These are phyloP conservation scores for Plebejus anna DNA, from an alignment of 2,888 invertebrate species.

Conservation along the genomic window DNA sequence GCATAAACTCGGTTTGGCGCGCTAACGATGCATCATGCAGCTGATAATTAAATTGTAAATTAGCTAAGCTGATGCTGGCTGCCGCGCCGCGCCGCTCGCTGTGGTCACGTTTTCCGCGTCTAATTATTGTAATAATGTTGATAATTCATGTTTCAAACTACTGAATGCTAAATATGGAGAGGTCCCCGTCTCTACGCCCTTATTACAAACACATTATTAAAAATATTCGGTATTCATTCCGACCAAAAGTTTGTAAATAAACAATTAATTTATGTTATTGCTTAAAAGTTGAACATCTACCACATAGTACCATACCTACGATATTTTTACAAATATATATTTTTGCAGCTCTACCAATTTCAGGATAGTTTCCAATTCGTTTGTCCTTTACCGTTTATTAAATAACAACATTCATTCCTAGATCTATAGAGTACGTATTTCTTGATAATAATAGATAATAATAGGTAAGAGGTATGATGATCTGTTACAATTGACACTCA, in stretches of 20 bases:
- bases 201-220: neutral
- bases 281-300: neutral
- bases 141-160: slow-evolving; percentile 13
- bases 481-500: too few relatives aligned
- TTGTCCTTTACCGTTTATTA: too few relatives aligned
- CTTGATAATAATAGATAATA: too few relatives aligned
- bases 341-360: too few relatives aligned
- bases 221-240: neutral
- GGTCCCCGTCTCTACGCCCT: neutral
- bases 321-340: too few relatives aligned
- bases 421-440: too few relatives aligned
- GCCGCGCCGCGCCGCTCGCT: slow-evolving; percentile 46
- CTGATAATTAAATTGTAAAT: slow-evolving; percentile 79
- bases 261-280: neutral
- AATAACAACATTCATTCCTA: too few relatives aligned
- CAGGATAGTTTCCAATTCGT: too few relatives aligned
- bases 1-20: slow-evolving; percentile 79
- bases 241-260: neutral
- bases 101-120: slow-evolving; percentile 44
- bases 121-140: slow-evolving; percentile 33
- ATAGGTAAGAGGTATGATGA: too few relatives aligned
- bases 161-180: neutral
- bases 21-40: slow-evolving; percentile 78
- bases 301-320: too few relatives aligned
- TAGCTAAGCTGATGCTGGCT: slow-evolving; percentile 74